Evolutionary conservation across 1,140 invertebrate species (phyloP).

Genomic region (Pararge aegeria): DNA sequence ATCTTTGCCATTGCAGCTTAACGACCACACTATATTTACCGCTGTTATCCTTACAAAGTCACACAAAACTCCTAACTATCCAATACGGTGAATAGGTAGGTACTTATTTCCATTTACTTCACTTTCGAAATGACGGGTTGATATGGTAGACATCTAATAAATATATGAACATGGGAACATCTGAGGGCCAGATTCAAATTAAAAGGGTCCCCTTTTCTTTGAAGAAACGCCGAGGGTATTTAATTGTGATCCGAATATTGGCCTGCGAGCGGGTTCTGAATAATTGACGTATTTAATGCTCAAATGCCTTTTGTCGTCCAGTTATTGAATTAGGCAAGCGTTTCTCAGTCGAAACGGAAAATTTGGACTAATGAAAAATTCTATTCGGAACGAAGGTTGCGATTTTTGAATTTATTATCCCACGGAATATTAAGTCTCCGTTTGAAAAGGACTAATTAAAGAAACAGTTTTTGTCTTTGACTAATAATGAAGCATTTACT

Average conservation of each 20-base stretch:
- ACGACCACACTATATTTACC: too few relatives aligned
- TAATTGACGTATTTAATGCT: conserved; percentile 60
- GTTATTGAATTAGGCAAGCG: conserved; percentile 56
- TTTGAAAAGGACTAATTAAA: neutral
- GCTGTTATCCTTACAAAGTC: too few relatives aligned
- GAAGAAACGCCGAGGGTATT: conserved; percentile 58
- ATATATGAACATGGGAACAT: conserved; percentile 24
- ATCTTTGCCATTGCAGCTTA: too few relatives aligned
- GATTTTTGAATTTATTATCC: conserved; percentile 33
- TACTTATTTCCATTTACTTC: too few relatives aligned
- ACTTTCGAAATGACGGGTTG: too few relatives aligned
- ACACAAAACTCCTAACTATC: too few relatives aligned
- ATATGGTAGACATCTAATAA: too few relatives aligned
- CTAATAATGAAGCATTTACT: too few relatives aligned
- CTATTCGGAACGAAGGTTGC: conserved; percentile 34
- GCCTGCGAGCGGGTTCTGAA: conserved; percentile 53
- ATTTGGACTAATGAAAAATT: conserved; percentile 55
- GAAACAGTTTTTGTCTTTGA: neutral
- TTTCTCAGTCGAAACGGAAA: conserved; percentile 44
- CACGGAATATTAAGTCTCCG: neutral
- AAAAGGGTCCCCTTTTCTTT: conserved; percentile 61
- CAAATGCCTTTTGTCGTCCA: conserved; percentile 53
- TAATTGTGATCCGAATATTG: conserved; percentile 66
- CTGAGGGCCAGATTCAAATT: conserved; percentile 64
- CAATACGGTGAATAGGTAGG: too few relatives aligned